A percentile compares a stretch with the other conserved stretches of the same genome.
Conservation (phyloP, 2,888 invertebrate genomes). For the Diplolepis rosae region DNA sequence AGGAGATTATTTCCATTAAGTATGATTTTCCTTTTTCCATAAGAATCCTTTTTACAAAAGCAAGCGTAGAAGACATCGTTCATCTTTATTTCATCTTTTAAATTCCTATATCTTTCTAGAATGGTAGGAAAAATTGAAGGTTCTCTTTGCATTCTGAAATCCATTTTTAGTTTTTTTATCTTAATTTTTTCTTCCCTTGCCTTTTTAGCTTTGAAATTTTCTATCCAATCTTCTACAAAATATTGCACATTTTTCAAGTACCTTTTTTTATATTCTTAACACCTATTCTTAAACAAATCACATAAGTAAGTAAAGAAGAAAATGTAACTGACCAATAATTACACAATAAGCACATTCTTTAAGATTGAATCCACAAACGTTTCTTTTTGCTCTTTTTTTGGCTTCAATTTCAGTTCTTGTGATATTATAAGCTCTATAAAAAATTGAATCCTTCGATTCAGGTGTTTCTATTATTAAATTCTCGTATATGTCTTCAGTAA, state of each 20-base stretch:
- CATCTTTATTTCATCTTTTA: conserved; percentile 10
- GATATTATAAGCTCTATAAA: background rate
- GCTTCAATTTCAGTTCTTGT: background rate
- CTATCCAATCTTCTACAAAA: background rate
- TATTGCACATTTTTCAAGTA: background rate
- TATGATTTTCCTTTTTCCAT: conserved; percentile 75
- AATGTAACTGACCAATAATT: background rate
- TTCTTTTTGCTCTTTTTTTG: background rate
- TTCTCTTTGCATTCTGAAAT: background rate
- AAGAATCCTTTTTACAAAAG: conserved; percentile 75
- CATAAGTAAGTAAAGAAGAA: background rate
- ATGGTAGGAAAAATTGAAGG: conserved; percentile 16
- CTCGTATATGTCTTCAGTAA: background rate
- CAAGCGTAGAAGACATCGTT: conserved; percentile 56
- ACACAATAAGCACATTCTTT: background rate
- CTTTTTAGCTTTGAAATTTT: background rate
- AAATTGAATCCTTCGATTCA: background rate
- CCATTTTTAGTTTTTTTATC: background rate
- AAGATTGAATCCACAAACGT: background rate
- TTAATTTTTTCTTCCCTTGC: background rate
- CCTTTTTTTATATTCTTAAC: background rate
- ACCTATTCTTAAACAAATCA: background rate
- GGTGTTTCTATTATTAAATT: background rate
- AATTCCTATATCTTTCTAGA: background rate
- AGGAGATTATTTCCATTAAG: conserved; percentile 76